Evolutionary conservation across 2,797 vertebrate species (phyloP), one percentile per base, ranked within the genome.

Genomic region (Centropyge bicolor): DNA sequence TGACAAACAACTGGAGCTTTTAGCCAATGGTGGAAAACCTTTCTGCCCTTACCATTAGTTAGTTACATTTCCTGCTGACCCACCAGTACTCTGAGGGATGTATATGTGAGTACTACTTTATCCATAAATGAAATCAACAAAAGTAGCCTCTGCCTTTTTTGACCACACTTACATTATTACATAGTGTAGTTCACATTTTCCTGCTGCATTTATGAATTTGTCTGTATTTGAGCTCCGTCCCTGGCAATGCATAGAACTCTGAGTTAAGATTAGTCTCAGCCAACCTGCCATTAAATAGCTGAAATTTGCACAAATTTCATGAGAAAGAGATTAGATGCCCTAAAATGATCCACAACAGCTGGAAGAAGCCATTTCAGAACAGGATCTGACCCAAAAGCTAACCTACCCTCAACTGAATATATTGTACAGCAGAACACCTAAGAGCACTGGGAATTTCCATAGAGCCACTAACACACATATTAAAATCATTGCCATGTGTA

Each of bases 1-100:
- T 83, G 69, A 78, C 69, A 85, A 88, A 83, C 62, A 72, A 78
- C 65, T 65, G 19, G 6, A 13, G 17, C 41, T 84, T 80, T 71
- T 56, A 76, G 76, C 75, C 64, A 78, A n/a, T 80, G 60, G 51
- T 10, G 36, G 66, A 57, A 49, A 74, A 78, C 60, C 48, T 56
- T 22, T 79, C 24, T 62, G 59, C 52, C 61, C 74, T 69, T 35
- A 73, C 78, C 61, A 80, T 70, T 62, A 83, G 60, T 62, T 38
- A 67, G 35, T 48, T 67, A 22, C 72, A 40, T 10, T 71, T 78
- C 49, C 46, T 76, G 76, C 73, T 84, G 82, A 68, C 60, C 66
- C n/a, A 48, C 40, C 43, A 49, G 31, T 10, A 45, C 62, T 36
- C 27, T 54, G n/a, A 63, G 56, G 19, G 43, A 17, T 31, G 22